These are phyloP conservation scores for Gila robusta DNA, from an alignment of 2,797 vertebrate species.

Conservation along the genomic window DNA sequence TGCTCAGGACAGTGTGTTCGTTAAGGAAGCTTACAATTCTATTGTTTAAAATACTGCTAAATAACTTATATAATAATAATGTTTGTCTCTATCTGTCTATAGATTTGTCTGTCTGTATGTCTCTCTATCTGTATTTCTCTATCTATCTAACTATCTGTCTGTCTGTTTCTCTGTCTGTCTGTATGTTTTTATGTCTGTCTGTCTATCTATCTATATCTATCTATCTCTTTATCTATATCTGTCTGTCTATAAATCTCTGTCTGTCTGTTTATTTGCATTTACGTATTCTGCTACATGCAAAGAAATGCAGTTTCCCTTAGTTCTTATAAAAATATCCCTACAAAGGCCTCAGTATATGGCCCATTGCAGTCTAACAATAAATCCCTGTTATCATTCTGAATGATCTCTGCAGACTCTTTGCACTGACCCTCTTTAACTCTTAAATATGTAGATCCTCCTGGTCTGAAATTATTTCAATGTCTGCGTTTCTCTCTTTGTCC, in stretches of 20 bases:
- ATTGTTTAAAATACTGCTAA: too few relatives aligned
- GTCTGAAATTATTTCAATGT: not conserved
- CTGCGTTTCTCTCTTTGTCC: conserved; percentile 64
- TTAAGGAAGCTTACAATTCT: too few relatives aligned
- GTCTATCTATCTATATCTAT: not conserved
- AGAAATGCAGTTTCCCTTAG: not conserved
- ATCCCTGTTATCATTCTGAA: not conserved
- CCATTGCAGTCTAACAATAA: not conserved
- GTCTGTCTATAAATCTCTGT: not conserved
- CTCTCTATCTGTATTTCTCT: not conserved
- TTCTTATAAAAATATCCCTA: not conserved
- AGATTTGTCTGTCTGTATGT: not conserved
- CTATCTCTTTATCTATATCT: not conserved
- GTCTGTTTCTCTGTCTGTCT: not conserved
- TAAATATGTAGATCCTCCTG: conserved; percentile 20
- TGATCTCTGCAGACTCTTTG: not conserved
- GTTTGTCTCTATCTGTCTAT: not conserved
- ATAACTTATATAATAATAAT: too few relatives aligned
- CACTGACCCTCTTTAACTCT: conserved; percentile 25
- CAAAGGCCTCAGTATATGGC: not conserved
- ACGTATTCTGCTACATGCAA: not conserved
- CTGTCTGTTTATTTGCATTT: not conserved
- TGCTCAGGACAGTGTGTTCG: too few relatives aligned
- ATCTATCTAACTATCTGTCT: not conserved
- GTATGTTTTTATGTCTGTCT: not conserved